These are phyloP conservation scores for Acrobasis repandana DNA, from an alignment of 2,888 invertebrate genomes.

Conservation along the genomic window DNA sequence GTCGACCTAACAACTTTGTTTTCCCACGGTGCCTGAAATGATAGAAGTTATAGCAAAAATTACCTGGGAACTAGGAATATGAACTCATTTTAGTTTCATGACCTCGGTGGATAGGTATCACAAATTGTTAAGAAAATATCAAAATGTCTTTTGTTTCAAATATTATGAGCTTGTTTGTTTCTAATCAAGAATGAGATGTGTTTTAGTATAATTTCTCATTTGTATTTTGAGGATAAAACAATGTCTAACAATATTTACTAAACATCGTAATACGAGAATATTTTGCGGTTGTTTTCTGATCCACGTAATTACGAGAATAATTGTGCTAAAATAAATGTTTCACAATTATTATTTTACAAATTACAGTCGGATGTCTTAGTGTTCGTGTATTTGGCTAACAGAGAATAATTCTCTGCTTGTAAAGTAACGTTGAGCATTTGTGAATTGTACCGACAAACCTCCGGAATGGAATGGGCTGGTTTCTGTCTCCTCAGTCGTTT, in stretches of 20 bases:
- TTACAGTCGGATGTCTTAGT: neutral
- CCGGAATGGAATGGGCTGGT: constrained; percentile 28
- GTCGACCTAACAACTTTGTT: constrained; percentile 25
- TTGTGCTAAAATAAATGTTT: neutral
- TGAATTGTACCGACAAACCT: constrained; percentile 41
- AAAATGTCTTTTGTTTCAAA: neutral
- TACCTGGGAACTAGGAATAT: constrained; percentile 10
- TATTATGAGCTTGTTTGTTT: constrained; percentile 1
- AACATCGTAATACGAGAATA: too few relatives aligned
- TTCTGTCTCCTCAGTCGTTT: constrained; percentile 37
- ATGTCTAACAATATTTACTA: too few relatives aligned
- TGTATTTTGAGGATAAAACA: too few relatives aligned
- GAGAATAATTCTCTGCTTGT: constrained; percentile 26
- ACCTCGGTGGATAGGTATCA: neutral
- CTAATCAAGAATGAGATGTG: neutral
- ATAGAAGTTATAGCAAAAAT: constrained; percentile 23
- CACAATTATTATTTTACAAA: neutral
- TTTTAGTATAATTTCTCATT: too few relatives aligned
- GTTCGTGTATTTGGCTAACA: constrained; percentile 21
- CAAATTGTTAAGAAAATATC: constrained; percentile 1
- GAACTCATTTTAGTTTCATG: constrained; percentile 14
- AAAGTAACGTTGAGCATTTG: constrained; percentile 27
- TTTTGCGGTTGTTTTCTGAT: too few relatives aligned
- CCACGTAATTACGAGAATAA: too few relatives aligned
- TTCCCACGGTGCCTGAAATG: constrained; percentile 16